Percentiles rank a stretch among this genome's conserved stretches.
Evolutionary conservation across 2,888 invertebrate species (phyloP).

Genomic region (Ommatoiulus sabulosus): DNA sequence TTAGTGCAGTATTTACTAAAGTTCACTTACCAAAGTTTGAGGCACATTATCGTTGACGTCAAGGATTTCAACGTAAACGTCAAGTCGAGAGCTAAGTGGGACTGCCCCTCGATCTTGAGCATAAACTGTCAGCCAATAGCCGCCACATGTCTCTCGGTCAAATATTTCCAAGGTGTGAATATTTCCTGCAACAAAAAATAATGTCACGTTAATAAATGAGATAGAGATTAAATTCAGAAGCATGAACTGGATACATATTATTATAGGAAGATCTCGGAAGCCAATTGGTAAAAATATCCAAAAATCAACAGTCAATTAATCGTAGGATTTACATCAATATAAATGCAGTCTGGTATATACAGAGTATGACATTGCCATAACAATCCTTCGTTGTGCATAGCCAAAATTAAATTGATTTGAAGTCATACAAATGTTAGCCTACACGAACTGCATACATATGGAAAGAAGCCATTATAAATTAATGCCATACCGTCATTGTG

Average conservation of each 20-base stretch:
- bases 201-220: background rate
- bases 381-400: too few species aligned
- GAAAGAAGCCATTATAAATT: too few species aligned
- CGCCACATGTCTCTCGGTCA: slow-evolving; percentile 87
- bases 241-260: background rate
- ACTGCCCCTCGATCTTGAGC: slow-evolving; percentile 93
- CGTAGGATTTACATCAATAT: too few species aligned
- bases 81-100: slow-evolving; percentile 84
- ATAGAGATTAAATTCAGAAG: background rate
- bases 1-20: too few species aligned
- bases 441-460: too few species aligned
- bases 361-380: too few species aligned
- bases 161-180: slow-evolving; percentile 86
- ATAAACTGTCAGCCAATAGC: slow-evolving; percentile 94
- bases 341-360: too few species aligned
- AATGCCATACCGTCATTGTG: too few species aligned
- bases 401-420: too few species aligned
- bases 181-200: slow-evolving; percentile 75
- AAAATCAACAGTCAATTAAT: too few species aligned
- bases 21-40: slow-evolving; percentile 75
- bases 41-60: slow-evolving; percentile 97
- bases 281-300: too few species aligned
- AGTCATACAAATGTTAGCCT: too few species aligned
- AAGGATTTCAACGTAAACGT: slow-evolving; percentile 85
- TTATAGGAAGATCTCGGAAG: background rate